Evolutionary conservation across 2,888 invertebrate genomes (phyloP).

Genomic region (Osedax fenrisi): DNA sequence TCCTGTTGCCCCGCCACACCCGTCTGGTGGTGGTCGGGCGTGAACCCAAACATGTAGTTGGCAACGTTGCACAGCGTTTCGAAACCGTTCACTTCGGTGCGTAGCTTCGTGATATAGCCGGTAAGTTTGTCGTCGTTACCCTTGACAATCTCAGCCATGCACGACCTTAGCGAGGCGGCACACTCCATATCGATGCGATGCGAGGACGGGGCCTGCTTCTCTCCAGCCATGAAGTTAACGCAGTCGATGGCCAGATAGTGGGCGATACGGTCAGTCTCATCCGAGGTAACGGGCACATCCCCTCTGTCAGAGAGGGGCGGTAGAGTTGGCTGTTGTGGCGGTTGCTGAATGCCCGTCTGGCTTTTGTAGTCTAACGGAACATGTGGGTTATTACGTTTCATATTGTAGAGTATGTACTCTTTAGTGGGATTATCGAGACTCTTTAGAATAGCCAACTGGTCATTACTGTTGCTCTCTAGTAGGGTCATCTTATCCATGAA

Average conservation of each 20-base stretch:
- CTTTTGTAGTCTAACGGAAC: too few relatives aligned
- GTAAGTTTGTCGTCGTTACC: background rate
- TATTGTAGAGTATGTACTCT: too few relatives aligned
- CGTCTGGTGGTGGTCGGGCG: too few relatives aligned
- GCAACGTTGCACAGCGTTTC: slow-evolving; percentile 35
- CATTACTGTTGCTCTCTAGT: background rate
- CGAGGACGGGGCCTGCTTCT: background rate
- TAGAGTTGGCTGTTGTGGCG: too few relatives aligned
- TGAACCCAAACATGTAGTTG: slow-evolving; percentile 47
- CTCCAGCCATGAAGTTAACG: background rate
- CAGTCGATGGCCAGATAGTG: background rate
- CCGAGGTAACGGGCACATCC: too few relatives aligned
- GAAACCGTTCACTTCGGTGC: slow-evolving; percentile 5
- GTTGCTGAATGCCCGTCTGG: too few relatives aligned
- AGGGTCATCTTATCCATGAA: background rate
- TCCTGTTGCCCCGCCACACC: slow-evolving; percentile 47
- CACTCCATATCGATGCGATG: background rate
- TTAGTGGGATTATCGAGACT: too few relatives aligned
- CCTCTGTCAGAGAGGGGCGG: too few relatives aligned
- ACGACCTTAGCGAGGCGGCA: background rate
- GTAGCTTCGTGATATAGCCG: background rate
- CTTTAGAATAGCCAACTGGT: too few relatives aligned
- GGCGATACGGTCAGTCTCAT: background rate
- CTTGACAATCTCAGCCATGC: background rate
- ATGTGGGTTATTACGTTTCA: too few relatives aligned